Evolutionary conservation across 2,888 invertebrate species (phyloP).

Genomic region (Perizoma affinitatum): DNA sequence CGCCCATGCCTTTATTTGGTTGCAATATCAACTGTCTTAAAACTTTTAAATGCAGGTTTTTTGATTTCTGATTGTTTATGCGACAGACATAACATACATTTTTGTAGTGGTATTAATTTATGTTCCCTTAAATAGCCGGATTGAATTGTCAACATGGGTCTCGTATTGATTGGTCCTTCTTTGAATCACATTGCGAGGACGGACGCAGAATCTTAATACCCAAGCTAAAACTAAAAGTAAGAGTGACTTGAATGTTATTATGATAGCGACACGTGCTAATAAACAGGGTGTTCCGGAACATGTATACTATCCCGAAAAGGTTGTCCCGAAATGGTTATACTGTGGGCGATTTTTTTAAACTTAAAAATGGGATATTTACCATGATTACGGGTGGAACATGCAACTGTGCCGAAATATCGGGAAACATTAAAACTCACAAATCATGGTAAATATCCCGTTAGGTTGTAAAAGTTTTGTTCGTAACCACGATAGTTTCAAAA

Average conservation of each 20-base stretch:
- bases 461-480: too few species aligned
- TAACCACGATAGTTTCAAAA: too few species aligned
- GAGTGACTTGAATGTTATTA: slow-evolving; percentile 29
- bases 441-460: too few species aligned
- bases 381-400: too few species aligned
- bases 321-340: too few species aligned
- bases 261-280: slow-evolving; percentile 22
- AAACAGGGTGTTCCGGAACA: neutral
- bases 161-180: slow-evolving; percentile 38
- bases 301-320: too few species aligned
- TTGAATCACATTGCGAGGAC: slow-evolving; percentile 37
- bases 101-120: slow-evolving; percentile 35
- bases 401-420: too few species aligned
- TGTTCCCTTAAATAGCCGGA: slow-evolving; percentile 37
- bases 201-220: slow-evolving; percentile 35
- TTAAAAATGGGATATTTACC: too few species aligned
- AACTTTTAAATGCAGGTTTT: slow-evolving; percentile 30
- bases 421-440: too few species aligned
- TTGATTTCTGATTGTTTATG: slow-evolving; percentile 34
- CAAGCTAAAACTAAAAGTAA: slow-evolving; percentile 35
- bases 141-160: slow-evolving; percentile 43
- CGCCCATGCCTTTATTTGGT: slow-evolving; percentile 33
- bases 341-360: too few species aligned
- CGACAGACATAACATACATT: slow-evolving; percentile 19
- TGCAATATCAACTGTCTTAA: slow-evolving; percentile 30